Conservation (phyloP, 2,113 vertebrate genomes). For the Hemicordylus capensis region DNA sequence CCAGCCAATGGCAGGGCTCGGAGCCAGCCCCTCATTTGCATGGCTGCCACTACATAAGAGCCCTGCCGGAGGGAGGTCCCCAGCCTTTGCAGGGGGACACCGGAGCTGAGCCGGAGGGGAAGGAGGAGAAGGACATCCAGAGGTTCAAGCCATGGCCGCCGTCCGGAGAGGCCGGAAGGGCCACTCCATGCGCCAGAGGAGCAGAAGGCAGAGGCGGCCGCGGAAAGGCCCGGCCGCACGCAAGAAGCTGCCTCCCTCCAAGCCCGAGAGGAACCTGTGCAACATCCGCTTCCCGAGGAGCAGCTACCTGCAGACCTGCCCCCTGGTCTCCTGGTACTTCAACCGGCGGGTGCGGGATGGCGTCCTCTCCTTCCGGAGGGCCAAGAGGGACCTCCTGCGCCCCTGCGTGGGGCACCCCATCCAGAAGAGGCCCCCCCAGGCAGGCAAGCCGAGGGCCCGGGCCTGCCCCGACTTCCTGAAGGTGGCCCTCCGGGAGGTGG, state of each 20-base stretch:
- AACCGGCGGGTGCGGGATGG: background rate
- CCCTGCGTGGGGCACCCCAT: no score
- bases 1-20: background rate
- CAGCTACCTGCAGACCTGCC: background rate
- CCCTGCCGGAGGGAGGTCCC: rapidly evolving
- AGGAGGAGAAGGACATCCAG: no score
- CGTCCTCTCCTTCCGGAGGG: no score
- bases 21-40: slow-evolving; percentile 3
- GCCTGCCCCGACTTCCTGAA: background rate
- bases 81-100: background rate
- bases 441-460: background rate
- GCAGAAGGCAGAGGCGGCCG: background rate
- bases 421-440: background rate
- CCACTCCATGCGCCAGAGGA: background rate
- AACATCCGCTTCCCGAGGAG: background rate
- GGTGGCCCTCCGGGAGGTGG: background rate
- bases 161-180: background rate
- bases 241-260: background rate
- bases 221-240: background rate
- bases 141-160: background rate
- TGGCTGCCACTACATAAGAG: background rate
- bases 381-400: no score
- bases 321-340: background rate
- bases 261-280: background rate
- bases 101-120: no score